Percentiles rank a stretch among this genome's conserved stretches.
Conservation (phyloP, 2,797 vertebrate species). For the Holocentrus rufus region DNA sequence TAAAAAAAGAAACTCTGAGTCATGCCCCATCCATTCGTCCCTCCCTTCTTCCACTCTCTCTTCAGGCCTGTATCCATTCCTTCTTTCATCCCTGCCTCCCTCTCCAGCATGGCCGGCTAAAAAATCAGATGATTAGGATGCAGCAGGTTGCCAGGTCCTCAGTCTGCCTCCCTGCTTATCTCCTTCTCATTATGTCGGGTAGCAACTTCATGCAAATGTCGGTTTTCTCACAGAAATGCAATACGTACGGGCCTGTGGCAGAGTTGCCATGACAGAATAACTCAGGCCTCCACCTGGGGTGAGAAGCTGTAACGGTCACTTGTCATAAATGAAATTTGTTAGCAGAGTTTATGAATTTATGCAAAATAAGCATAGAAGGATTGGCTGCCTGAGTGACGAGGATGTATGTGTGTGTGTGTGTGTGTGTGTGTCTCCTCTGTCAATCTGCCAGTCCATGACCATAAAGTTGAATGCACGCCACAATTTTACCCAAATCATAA, state of each 20-base stretch:
- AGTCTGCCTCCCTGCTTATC: conserved; percentile 43
- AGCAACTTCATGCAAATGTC: conserved; percentile 40
- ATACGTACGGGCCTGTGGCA: background rate
- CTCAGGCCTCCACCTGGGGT: background rate
- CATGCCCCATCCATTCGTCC: conserved; percentile 20
- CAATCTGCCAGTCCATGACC: background rate
- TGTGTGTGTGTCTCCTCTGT: background rate
- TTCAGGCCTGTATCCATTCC: background rate
- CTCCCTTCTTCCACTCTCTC: background rate
- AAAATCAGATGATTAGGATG: conserved; percentile 60
- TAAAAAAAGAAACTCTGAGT: conserved; percentile 46
- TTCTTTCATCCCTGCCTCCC: background rate
- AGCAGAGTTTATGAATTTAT: background rate
- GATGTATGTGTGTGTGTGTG: background rate
- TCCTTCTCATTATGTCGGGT: conserved; percentile 52
- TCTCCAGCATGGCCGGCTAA: conserved; percentile 23
- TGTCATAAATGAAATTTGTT: background rate
- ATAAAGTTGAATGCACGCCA: no score
- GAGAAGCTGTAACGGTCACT: background rate
- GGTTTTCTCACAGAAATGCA: conserved; percentile 29
- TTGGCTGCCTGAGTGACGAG: background rate
- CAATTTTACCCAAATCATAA: no score
- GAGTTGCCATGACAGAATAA: conserved; percentile 9
- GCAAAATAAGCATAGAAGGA: background rate
- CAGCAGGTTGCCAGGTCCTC: conserved; percentile 47